Conservation (phyloP, 2,113 vertebrate genomes). For the Lontra canadensis region DNA sequence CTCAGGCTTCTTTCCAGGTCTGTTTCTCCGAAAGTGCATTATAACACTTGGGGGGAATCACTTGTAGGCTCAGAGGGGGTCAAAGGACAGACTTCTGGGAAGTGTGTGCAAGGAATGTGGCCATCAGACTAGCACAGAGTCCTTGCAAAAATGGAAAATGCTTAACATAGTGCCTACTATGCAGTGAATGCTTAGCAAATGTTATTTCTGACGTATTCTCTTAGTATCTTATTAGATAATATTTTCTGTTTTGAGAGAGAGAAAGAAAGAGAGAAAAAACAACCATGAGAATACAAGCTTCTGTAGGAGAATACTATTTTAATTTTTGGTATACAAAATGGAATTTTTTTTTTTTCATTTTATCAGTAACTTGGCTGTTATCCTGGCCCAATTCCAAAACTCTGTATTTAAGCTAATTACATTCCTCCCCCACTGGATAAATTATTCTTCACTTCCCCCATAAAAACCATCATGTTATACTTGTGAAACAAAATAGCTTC, state of each 20-base stretch:
- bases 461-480: slow-evolving; percentile 79
- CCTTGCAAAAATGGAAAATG: not conserved
- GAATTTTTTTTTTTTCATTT: not conserved
- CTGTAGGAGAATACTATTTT: not conserved
- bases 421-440: slow-evolving; percentile 75
- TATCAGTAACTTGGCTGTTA: slow-evolving; percentile 29
- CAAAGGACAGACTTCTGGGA: not conserved
- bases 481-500: slow-evolving; percentile 74
- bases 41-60: rapidly evolving
- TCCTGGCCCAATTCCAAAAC: slow-evolving; percentile 47
- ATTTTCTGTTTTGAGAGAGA: not conserved
- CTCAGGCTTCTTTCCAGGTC: not conserved
- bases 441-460: slow-evolving; percentile 78
- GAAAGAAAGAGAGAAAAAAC: not conserved
- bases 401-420: slow-evolving; percentile 63
- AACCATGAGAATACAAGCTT: not conserved
- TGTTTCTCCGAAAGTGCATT: not conserved
- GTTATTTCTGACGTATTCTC: not conserved
- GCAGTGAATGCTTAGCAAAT: not conserved
- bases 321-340: slow-evolving; percentile 27
- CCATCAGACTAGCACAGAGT: not conserved
- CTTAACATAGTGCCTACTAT: not conserved
- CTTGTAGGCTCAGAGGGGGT: not conserved
- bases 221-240: not conserved
- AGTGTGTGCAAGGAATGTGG: rapidly evolving